Base-by-base conservation (phyloP, 2,888 invertebrate species). In the Cremastinae sp. region DNA sequence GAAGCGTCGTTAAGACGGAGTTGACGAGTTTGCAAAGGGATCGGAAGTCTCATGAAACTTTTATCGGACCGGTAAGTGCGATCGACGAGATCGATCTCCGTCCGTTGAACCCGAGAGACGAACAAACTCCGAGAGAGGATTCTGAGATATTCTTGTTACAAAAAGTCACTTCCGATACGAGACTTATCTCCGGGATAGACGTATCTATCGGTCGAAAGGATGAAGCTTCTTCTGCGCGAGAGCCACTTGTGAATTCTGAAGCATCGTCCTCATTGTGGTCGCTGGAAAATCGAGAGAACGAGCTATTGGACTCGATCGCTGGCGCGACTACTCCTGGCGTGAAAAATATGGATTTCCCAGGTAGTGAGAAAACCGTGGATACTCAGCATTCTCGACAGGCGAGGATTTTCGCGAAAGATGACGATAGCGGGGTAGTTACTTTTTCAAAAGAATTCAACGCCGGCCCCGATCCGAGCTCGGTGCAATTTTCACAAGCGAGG, bases 31-130 rank as follows among this genome's bases (percentile, higher is more conserved):
- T 58, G 34, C 62, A 38, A 68, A 76, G 22, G 53, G 58, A 64
- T 58, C 53, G 45, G 14, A 22, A 14, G 38, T 56, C 58, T 73
- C 73, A 54, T 73, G 69, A 76, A 76, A 70, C 51, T 65, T 53
- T 73, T 76, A 76, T 76, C 69, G 69, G 9, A 5, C 58, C 28
- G 28, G 28, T 14, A 69, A 59, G 34, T 41, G 51, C 16, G 16
- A 20, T 41, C 34, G 41, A 45, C 41, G 73, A 53, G 53, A 64
- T 59, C 53, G 20, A 43, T 9, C 14, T 28, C 1, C 45, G 12
- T 2, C 51, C 36, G 36, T 28, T 53, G 49, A 34, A 36, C 22
- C 51, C n/a, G 18, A 36, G 34, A 36, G 14, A 41, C 34, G 16
- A 9, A 5, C 56, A 28, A 51, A 36, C 22, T 45, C 51, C 36